These are phyloP conservation scores for Strigamia transsilvanica DNA, from an alignment of 2,888 invertebrate species.

Conservation along the genomic window DNA sequence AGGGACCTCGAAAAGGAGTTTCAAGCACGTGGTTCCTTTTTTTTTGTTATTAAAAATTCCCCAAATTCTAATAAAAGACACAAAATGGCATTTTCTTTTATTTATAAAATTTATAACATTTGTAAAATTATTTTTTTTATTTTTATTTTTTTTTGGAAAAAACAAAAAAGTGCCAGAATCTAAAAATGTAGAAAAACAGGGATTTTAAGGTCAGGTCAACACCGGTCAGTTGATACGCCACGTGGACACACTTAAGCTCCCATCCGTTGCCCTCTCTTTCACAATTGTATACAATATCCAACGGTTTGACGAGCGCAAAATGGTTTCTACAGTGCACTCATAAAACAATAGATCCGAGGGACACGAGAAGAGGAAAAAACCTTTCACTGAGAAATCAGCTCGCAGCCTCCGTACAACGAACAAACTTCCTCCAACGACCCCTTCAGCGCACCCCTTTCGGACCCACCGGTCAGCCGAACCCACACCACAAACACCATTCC, in stretches of 20 bases:
- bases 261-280: slow-evolving; percentile 20
- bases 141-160: too few relatives aligned
- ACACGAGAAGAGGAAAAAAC: background rate
- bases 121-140: too few relatives aligned
- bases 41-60: slow-evolving; percentile 17
- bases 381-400: slow-evolving; percentile 36
- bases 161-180: background rate
- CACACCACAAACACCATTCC: background rate
- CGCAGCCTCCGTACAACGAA: background rate
- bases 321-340: slow-evolving; percentile 42
- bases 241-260: slow-evolving; percentile 41
- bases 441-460: background rate
- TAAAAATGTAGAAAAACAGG: background rate
- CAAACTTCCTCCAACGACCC: background rate
- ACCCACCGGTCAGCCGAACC: background rate
- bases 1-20: slow-evolving; percentile 3
- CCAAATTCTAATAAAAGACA: background rate
- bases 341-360: slow-evolving; percentile 33
- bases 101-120: too few relatives aligned
- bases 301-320: slow-evolving; percentile 28
- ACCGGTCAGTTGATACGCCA: slow-evolving; percentile 36
- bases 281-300: slow-evolving; percentile 34
- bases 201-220: slow-evolving; percentile 20
- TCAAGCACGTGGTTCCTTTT: background rate
- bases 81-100: background rate